phyloP scores from a whole-genome alignment of 2,888 invertebrate species.

The Tethea ocularis region DNA sequence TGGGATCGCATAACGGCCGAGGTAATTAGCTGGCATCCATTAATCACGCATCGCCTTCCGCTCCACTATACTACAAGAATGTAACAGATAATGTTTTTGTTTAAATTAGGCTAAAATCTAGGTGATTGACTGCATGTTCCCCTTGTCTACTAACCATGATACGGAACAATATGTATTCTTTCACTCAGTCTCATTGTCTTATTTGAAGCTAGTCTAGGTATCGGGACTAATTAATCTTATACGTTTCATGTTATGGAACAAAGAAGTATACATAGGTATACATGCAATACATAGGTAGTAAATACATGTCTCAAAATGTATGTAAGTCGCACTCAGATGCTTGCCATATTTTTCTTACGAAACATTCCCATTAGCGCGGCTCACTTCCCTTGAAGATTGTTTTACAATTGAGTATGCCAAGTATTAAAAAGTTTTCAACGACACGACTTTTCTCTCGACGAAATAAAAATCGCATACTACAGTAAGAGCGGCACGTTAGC shows the following conservation, averaged over 20 bases:
- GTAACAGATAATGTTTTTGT: background rate
- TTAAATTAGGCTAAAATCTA: constrained; percentile 2
- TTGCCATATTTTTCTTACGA: too few species aligned
- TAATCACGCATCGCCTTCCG: constrained; percentile 31
- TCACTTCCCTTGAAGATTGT: too few species aligned
- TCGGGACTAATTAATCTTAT: background rate
- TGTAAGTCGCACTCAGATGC: too few species aligned
- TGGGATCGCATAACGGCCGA: constrained; percentile 27
- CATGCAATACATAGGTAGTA: too few species aligned
- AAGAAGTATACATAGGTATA: background rate
- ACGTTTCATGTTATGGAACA: background rate
- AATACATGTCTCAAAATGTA: background rate
- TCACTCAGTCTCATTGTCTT: background rate
- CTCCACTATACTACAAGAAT: constrained; percentile 6
- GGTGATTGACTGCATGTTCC: background rate
- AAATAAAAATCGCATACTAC: too few species aligned
- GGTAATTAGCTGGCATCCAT: constrained; percentile 39
- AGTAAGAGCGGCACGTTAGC: too few species aligned
- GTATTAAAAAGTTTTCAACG: too few species aligned
- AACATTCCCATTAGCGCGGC: too few species aligned
- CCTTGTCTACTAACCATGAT: constrained; percentile 1
- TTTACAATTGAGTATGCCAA: too few species aligned
- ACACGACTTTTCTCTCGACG: too few species aligned
- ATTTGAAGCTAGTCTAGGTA: background rate
- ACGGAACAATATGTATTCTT: background rate